Base-by-base conservation (phyloP, 2,797 vertebrate genomes). In the Molossus alvarezi region DNA sequence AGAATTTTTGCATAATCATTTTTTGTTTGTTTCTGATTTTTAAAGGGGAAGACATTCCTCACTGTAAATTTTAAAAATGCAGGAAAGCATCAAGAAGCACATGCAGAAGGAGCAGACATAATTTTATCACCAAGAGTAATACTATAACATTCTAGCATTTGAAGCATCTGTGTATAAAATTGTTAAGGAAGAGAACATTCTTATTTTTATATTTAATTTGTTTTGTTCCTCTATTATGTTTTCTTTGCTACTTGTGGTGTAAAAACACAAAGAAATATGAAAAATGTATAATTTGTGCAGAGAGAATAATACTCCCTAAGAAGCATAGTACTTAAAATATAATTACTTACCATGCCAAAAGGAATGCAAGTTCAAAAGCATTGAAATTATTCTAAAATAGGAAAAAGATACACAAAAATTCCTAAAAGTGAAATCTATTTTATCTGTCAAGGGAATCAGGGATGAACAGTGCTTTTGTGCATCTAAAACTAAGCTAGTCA, bases 11-110 rank as follows among this genome's bases (percentile, higher is more conserved):
- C 23, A 76, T 65, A 88, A 93, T 80, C 55, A 45, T 33, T 91
- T 91, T 95, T 65, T 90, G 21, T 62, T 81, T 97, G 33, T 69
- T 85, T 82, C 94, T 95, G 77, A 75, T 55, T 91, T 95, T 91
- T 92, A 82, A 95, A 89, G 58, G 41, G 51, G 53, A 55, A 95
- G 91, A 84, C 73, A 67, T 21, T 21, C 33, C 79, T 62, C 55
- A 41, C 7, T 88, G 29, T 20, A 62, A 88, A 92, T 67, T 37
- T 58, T 29, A 37, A 65, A 94, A 48, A 33, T 37, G 75, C 33
- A 37, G 45, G 10, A 53, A 71, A 75, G 11, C 67, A 92, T 25
- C 5, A 75, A 53, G 48, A 94, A 83, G 65, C 18, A 65, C 21
- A 57, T 45, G 29, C 69, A 67, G 88, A 72, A 72, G 73, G 48